Base-by-base conservation (phyloP, 2,888 invertebrate species). In the Cheilosia pagana region DNA sequence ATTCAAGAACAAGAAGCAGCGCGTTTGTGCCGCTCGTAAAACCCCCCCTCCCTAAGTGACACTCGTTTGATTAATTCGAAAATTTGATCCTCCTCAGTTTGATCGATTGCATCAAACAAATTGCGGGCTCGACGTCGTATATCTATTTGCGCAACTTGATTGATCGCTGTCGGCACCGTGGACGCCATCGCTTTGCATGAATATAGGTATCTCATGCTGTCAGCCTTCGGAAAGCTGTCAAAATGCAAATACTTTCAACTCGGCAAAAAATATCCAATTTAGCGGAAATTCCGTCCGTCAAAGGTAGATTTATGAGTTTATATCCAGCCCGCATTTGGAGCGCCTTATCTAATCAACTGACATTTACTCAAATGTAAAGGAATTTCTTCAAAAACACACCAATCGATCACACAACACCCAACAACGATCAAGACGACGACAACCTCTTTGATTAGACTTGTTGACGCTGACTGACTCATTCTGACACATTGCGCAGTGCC, bases 331-430 rank as follows among this genome's bases (percentile, higher is more conserved):
- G 14, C 41, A 53, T 63, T 41, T 31, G n/a, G 10, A 39, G 28
- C 2, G 25, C 23, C 55, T 70, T 68, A 77, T 77, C 77, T 77
- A 62, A 77, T 77, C 76, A 62, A 59, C 25, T 77, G 76, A 68
- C 76, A 76, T 60, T 68, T 52, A 59, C 52, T 76, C 76, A 76
- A 68, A 60, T 52, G 45, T 76, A 12, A 50, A 43, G 31, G 48
- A 59, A 59, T 60, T 67, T 43, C 10, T 63, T 25, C 12, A 43
- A 39, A 16, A 68, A 35, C 67, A 70, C 48, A 62, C 60, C 19
- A 77, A 77, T 77, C 77, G 68, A 77, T 77, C 77, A 77, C 31
- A 68, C 43, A 53, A 31, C 25, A 41, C 4, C 10, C 16, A 12
- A 43, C 43, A 21, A 55, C 23, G 62, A 62, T 63, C 74, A 39